These are phyloP conservation scores for Mus spretus DNA, from an alignment of 2,797 vertebrate genomes.

Conservation along the genomic window DNA sequence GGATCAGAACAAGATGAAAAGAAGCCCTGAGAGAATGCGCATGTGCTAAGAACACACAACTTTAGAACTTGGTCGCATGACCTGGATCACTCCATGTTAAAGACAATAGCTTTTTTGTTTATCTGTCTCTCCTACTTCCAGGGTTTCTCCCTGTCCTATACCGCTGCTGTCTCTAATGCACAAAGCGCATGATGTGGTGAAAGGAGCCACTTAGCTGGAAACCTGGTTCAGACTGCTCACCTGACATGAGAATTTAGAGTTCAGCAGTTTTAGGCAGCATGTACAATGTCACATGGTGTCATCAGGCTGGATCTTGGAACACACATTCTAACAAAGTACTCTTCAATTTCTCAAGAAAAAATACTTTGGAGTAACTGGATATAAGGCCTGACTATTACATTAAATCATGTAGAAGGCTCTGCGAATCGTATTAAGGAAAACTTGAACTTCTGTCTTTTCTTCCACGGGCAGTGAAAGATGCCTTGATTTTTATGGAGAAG, in stretches of 20 bases:
- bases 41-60: constrained; percentile 62
- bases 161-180: not conserved
- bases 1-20: not conserved
- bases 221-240: not conserved
- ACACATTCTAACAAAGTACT: constrained; percentile 17
- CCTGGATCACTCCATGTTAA: constrained; percentile 67
- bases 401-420: constrained; percentile 13
- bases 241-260: constrained; percentile 2
- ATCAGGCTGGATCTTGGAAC: not conserved
- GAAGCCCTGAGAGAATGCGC: not conserved
- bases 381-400: constrained; percentile 41
- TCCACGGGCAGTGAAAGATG: not conserved
- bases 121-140: constrained; percentile 64
- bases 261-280: not conserved
- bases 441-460: constrained; percentile 36
- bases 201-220: constrained; percentile 63
- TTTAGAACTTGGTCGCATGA: constrained; percentile 60
- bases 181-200: constrained; percentile 64
- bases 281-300: not conserved
- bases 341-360: constrained; percentile 50
- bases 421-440: constrained; percentile 21
- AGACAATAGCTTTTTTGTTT: constrained; percentile 70
- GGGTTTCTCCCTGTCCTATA: not conserved
- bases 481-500: constrained; percentile 13
- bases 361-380: not conserved